Evolutionary conservation across 2,888 invertebrate species (phyloP).

Genomic region (Drosophila fungiperda): DNA sequence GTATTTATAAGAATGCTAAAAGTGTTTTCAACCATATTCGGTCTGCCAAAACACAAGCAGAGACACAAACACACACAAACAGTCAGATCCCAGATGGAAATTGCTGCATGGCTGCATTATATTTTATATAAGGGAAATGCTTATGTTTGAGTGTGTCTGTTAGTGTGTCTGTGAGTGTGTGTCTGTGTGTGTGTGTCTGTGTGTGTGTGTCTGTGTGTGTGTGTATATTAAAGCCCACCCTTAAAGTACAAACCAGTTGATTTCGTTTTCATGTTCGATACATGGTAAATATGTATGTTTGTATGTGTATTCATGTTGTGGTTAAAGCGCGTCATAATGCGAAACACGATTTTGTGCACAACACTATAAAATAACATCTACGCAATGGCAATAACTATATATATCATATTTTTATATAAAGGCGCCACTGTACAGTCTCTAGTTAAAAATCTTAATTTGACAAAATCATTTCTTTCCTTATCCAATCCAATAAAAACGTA

Average conservation of each 20-base stretch:
- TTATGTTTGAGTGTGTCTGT: conserved; percentile 5
- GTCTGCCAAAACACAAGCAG: conserved; percentile 7
- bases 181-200: background rate
- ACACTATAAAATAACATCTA: background rate
- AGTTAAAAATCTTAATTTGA: background rate
- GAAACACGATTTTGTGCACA: background rate
- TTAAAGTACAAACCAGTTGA: conserved; percentile 56
- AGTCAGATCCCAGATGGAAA: conserved; percentile 25
- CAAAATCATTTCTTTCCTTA: background rate
- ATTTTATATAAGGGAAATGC: background rate
- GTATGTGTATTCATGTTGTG: conserved; percentile 15
- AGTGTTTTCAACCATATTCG: conserved; percentile 35
- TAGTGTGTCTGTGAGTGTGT: background rate
- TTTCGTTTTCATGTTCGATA: conserved; percentile 55
- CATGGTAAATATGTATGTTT: conserved; percentile 1
- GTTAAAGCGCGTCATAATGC: conserved; percentile 22
- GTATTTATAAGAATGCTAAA: conserved; percentile 53
- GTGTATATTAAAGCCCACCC: conserved; percentile 8
- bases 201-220: background rate
- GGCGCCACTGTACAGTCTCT: background rate
- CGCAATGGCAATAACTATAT: background rate
- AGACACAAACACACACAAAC: background rate
- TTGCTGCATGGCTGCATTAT: conserved; percentile 30
- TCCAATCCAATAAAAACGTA: background rate
- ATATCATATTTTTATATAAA: too few species aligned